Conservation (phyloP, 2,797 vertebrate species). For the Peromyscus melanophrys region DNA sequence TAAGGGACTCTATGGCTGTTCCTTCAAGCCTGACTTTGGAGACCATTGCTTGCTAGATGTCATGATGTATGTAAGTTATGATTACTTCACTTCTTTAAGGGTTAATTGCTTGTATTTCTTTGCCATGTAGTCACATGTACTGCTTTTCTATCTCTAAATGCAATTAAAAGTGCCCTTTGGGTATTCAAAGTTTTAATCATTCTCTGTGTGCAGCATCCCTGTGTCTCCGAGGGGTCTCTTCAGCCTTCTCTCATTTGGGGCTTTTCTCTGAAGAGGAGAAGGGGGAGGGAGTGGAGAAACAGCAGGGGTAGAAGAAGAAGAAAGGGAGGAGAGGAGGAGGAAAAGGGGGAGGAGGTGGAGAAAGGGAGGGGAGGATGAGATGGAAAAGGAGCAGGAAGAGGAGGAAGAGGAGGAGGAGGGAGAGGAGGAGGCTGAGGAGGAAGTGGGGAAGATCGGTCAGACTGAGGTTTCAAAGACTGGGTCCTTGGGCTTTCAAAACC, state of each 20-base stretch:
- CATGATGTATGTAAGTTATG: neutral
- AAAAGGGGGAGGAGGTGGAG: neutral
- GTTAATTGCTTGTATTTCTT: constrained; percentile 57
- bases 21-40: constrained; percentile 37
- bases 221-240: neutral
- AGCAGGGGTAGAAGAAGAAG: neutral
- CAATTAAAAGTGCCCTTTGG: constrained; percentile 78
- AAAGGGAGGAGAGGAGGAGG: too few relatives aligned
- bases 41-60: constrained; percentile 28
- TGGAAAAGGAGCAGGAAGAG: neutral
- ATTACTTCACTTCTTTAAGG: constrained; percentile 26
- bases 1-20: neutral
- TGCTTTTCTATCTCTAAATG: constrained; percentile 67
- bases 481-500: neutral
- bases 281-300: too few relatives aligned
- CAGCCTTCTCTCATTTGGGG: neutral
- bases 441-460: neutral
- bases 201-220: neutral
- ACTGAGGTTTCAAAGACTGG: neutral
- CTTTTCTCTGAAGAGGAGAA: neutral
- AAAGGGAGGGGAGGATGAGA: too few relatives aligned
- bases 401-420: accelerated
- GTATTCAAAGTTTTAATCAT: constrained; percentile 68
- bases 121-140: neutral
- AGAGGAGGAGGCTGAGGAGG: too few relatives aligned